A percentile compares a stretch with the other conserved stretches of the same genome.
Evolutionary conservation across 2,888 invertebrate species (phyloP).

Genomic region (Imbricaverruca yamaguchii): DNA sequence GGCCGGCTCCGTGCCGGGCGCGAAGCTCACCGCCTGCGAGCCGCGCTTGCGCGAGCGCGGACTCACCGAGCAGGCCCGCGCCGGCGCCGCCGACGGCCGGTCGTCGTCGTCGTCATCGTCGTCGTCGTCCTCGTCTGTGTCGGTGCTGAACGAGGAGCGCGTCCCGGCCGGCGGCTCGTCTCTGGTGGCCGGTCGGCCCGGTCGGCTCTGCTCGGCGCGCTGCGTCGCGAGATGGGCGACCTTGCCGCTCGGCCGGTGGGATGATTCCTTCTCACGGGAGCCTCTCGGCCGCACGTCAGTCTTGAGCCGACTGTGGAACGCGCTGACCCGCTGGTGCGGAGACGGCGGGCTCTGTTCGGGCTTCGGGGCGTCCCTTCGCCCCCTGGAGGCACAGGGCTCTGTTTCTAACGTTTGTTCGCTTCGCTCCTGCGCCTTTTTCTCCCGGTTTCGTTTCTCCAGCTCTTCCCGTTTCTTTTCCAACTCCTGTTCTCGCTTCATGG

Average conservation of each 20-base stretch:
- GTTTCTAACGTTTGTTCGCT: background rate
- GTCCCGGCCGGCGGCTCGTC: background rate
- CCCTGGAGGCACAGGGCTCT: too few species aligned
- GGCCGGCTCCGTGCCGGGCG: background rate
- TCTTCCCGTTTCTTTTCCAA: background rate
- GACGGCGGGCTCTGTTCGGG: too few species aligned
- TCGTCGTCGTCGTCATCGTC: conserved; percentile 4
- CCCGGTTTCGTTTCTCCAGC: background rate
- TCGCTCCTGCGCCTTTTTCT: background rate
- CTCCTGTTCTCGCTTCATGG: conserved; percentile 5
- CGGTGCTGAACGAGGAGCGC: background rate
- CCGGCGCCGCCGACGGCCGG: background rate
- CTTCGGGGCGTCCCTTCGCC: too few species aligned
- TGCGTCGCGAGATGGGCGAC: too few species aligned
- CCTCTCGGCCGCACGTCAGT: background rate
- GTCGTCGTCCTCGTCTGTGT: background rate
- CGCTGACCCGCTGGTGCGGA: background rate
- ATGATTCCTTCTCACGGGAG: background rate
- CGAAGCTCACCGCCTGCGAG: background rate
- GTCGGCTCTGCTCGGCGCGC: background rate
- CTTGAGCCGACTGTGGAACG: background rate
- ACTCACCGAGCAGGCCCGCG: background rate
- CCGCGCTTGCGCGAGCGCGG: background rate
- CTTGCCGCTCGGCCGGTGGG: background rate
- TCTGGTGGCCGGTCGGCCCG: background rate